Evolutionary conservation across 2,797 vertebrate genomes (phyloP).

Genomic region (Percopsis omiscomaycus): DNA sequence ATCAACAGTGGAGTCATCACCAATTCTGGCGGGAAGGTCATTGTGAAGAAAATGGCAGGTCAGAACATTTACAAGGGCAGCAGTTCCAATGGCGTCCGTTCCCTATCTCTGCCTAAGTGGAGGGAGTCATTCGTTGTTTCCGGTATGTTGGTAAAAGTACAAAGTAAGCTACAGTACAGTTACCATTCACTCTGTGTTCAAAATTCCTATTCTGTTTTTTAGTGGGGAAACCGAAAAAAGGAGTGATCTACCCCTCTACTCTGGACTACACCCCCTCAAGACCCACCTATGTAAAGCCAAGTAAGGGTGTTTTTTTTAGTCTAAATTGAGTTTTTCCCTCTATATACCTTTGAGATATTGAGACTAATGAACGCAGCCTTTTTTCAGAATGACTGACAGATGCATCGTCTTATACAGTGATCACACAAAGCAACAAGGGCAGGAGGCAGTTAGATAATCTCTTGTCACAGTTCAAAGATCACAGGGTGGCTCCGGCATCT

Average conservation of each 20-base stretch:
- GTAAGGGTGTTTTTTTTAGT: conserved; percentile 67
- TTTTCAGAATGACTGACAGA: neutral
- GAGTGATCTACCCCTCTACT: conserved; percentile 86
- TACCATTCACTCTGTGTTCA: neutral
- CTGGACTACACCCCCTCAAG: conserved; percentile 86
- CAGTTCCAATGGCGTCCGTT: conserved; percentile 86
- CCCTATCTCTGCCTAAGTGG: conserved; percentile 90
- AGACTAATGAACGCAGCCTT: neutral
- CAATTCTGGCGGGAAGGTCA: conserved; percentile 90
- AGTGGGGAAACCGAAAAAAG: conserved; percentile 93
- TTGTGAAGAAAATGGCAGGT: conserved; percentile 91
- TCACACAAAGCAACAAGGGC: neutral
- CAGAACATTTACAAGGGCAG: conserved; percentile 88
- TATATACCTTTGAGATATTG: neutral
- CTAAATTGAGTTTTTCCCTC: neutral
- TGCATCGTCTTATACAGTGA: neutral
- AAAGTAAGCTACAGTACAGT: neutral
- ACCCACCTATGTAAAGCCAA: conserved; percentile 79
- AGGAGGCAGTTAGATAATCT: conserved; percentile 14
- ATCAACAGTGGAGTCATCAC: conserved; percentile 85
- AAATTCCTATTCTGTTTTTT: conserved; percentile 43
- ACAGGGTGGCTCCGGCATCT: conserved; percentile 24
- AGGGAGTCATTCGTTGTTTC: conserved; percentile 91
- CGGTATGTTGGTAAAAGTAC: conserved; percentile 73
- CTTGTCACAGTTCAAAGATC: conserved; percentile 13